phyloP scores from a whole-genome alignment of 2,113 vertebrate species.

The Hippolais icterina region DNA sequence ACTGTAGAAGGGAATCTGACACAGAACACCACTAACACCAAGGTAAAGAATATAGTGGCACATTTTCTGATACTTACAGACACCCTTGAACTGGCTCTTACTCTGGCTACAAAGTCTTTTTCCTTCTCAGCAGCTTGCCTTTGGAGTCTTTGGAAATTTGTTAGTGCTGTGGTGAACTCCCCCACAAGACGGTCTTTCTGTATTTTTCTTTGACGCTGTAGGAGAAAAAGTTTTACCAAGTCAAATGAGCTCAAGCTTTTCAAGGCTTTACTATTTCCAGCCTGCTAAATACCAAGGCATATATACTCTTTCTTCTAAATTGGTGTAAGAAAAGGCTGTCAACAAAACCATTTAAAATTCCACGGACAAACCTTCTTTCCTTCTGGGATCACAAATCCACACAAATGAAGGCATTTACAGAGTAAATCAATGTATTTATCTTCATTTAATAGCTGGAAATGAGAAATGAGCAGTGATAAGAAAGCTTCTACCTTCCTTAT shows the following conservation, averaged over 20 bases:
- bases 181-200: constrained; percentile 91
- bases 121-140: constrained; percentile 90
- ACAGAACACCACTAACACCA: background rate
- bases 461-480: background rate
- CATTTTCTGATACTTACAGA: constrained; percentile 80
- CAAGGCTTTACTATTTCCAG: background rate
- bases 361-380: background rate
- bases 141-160: constrained; percentile 90
- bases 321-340: background rate
- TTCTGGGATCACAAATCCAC: background rate
- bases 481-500: background rate
- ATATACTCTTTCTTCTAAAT: background rate
- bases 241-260: background rate
- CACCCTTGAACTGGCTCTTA: constrained; percentile 89
- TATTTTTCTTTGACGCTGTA: constrained; percentile 91
- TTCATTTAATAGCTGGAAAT: background rate
- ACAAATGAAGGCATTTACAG: background rate
- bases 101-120: constrained; percentile 93
- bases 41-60: background rate
- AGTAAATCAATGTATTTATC: background rate
- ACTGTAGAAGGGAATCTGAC: background rate
- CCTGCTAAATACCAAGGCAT: background rate
- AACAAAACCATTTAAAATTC: background rate
- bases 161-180: constrained; percentile 89
- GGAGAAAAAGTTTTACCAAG: background rate